These are phyloP conservation scores for Etheostoma spectabile DNA, from an alignment of 2,113 vertebrate species.

Conservation along the genomic window DNA sequence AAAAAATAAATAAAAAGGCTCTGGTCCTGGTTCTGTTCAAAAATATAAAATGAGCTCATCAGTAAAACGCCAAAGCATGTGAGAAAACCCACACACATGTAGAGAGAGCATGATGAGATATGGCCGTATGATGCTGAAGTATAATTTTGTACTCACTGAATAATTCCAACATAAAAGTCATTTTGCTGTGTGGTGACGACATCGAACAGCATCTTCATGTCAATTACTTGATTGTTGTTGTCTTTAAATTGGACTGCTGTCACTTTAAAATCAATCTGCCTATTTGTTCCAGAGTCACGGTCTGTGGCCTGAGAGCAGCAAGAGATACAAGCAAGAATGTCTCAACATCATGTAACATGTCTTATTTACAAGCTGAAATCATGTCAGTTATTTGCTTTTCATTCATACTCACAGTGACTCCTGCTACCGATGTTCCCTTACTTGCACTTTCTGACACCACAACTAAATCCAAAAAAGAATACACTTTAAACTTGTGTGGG, in stretches of 20 bases:
- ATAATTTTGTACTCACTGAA: slow-evolving; percentile 75
- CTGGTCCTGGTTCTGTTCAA: not conserved
- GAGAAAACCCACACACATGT: not conserved
- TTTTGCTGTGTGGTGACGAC: slow-evolving; percentile 64
- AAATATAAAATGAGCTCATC: not conserved
- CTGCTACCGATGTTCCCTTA: slow-evolving; percentile 74
- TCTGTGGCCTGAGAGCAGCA: slow-evolving; percentile 86
- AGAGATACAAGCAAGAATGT: not conserved
- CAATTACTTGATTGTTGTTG: not conserved
- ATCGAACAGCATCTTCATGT: slow-evolving; percentile 75
- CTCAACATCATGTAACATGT: no score
- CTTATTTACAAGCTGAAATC: not conserved
- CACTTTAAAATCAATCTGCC: slow-evolving; percentile 84
- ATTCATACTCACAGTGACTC: slow-evolving; percentile 78
- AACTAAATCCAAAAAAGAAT: slow-evolving; percentile 60
- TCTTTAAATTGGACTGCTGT: slow-evolving; percentile 75
- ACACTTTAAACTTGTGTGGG: not conserved
- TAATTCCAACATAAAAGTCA: slow-evolving; percentile 64
- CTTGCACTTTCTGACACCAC: slow-evolving; percentile 79
- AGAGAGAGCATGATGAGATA: not conserved
- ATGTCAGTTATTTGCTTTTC: not conserved
- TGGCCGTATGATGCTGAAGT: not conserved
- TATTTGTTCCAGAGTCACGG: slow-evolving; percentile 81
- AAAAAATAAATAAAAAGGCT: not conserved
- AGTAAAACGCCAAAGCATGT: not conserved